Base-by-base conservation (phyloP, 1,140 invertebrate genomes). In the Cepaea nemoralis region DNA sequence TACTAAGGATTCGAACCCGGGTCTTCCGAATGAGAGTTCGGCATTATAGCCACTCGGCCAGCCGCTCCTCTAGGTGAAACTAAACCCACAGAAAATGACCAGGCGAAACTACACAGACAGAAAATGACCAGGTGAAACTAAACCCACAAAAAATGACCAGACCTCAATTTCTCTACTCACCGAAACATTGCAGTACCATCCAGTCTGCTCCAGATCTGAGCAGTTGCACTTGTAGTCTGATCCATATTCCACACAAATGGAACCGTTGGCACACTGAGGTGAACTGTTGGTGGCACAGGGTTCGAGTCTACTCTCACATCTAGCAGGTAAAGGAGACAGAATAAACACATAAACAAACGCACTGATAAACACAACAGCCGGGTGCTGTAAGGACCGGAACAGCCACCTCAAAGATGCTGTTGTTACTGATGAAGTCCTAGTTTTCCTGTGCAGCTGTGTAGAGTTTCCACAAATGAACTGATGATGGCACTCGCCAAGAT, bases 241-340 rank as follows among this genome's bases (percentile, higher is more conserved):
- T 31, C 27, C 50, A 2, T 12, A 66, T 5, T 50, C 70, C 16
- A 24, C 19, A 42, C 66, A 42, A 19, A 55, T 63, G 16, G 27
- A 33, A 27, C 39, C 63, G 37, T 59, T 63, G 2, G 12, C 48
- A 63, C 75, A 59, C 14, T 33, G 6, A 24, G 50, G n/a, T 3
- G 50, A 8, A 31, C 14, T 77, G 19, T 12, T 55, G 31, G 14
- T 19, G 27, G n/a, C 39, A 66, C 55, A 63, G 31, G 55, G 39
- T 31, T n/a, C 2, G 0, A n/a, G 12, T 37, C 24, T 3, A 27
- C 67, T 5, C n/a, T 76, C 31, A 45, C 50, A 73, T 40, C 70
- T 59, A 40, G 35, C 73, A 82, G 2, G 16, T 1, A 48, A 22
- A n/a, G 71, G 71, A 45, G 71, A 74, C 37, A 74, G n/a, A 48